phyloP scores from a whole-genome alignment of 2,888 invertebrate genomes.

The Drosophila subsilvestris region DNA sequence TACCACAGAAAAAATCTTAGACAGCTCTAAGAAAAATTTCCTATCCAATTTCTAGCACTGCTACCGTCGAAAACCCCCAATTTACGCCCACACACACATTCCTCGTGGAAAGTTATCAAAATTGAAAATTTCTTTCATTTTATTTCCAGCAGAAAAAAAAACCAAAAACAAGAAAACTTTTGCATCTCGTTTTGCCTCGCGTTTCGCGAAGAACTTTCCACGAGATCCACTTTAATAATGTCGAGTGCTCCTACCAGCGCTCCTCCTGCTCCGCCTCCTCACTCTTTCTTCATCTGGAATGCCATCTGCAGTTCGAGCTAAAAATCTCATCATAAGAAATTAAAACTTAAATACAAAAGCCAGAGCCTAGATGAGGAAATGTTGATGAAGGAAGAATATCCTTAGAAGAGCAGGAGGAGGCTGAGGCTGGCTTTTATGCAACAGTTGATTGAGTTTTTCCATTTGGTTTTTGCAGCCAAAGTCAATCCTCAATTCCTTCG shows the following conservation, averaged over 20 bases:
- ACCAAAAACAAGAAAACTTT: constrained; percentile 61
- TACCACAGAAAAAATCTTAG: constrained; percentile 70
- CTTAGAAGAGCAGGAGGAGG: constrained; percentile 5
- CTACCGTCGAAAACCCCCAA: constrained; percentile 3
- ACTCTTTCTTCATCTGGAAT: neutral
- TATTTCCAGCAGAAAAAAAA: constrained; percentile 9
- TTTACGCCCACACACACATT: constrained; percentile 1
- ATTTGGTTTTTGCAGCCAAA: constrained; percentile 17
- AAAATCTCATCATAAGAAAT: constrained; percentile 74
- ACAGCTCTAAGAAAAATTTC: constrained; percentile 64
- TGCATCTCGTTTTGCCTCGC: constrained; percentile 45
- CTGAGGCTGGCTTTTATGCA: constrained; percentile 25
- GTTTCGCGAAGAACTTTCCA: constrained; percentile 64
- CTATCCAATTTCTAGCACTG: constrained; percentile 19
- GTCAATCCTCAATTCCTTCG: constrained; percentile 22
- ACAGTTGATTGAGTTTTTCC: constrained; percentile 68
- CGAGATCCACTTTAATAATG: constrained; percentile 75
- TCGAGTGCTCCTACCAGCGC: constrained; percentile 66
- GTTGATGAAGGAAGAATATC: neutral
- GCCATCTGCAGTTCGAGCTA: constrained; percentile 34
- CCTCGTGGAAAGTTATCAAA: constrained; percentile 70
- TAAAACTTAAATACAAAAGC: constrained; percentile 72
- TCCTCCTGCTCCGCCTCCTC: neutral
- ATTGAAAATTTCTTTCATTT: constrained; percentile 72
- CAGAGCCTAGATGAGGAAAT: constrained; percentile 11